Evolutionary conservation across 2,888 invertebrate species (phyloP).

Genomic region (Mamestra brassicae): DNA sequence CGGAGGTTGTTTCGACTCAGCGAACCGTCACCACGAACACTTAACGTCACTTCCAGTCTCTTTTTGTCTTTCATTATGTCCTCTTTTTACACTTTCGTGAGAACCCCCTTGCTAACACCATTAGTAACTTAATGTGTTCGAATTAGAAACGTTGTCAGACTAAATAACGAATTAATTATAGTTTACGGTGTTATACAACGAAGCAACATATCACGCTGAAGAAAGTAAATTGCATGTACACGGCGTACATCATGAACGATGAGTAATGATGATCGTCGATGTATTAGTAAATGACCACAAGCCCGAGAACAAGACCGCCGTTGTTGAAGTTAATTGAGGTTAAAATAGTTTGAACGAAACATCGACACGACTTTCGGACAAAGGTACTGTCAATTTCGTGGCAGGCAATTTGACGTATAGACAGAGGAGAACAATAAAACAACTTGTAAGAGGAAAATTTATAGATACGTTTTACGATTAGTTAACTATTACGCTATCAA

Average conservation of each 20-base stretch:
- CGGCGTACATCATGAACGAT: constrained; percentile 77
- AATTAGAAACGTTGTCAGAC: constrained; percentile 71
- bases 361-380: constrained; percentile 81
- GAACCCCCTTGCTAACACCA: constrained; percentile 62
- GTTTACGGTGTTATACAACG: constrained; percentile 73
- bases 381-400: constrained; percentile 82
- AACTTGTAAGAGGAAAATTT: constrained; percentile 78
- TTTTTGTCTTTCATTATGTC: constrained; percentile 85
- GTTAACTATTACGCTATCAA: constrained; percentile 67
- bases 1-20: constrained; percentile 83
- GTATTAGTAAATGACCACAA: constrained; percentile 84
- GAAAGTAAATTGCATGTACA: constrained; percentile 84
- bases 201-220: constrained; percentile 77
- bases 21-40: constrained; percentile 88
- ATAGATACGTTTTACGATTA: constrained; percentile 73
- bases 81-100: constrained; percentile 65
- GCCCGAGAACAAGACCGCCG: constrained; percentile 79
- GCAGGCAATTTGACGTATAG: constrained; percentile 70
- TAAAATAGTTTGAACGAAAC: constrained; percentile 81
- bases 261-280: constrained; percentile 82
- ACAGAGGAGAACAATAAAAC: constrained; percentile 77
- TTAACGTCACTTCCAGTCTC: constrained; percentile 87
- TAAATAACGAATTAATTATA: constrained; percentile 77
- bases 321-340: constrained; percentile 85
- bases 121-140: constrained; percentile 70